Base-by-base conservation (phyloP, 2,888 invertebrate species). In the Drosophila pegasa region DNA sequence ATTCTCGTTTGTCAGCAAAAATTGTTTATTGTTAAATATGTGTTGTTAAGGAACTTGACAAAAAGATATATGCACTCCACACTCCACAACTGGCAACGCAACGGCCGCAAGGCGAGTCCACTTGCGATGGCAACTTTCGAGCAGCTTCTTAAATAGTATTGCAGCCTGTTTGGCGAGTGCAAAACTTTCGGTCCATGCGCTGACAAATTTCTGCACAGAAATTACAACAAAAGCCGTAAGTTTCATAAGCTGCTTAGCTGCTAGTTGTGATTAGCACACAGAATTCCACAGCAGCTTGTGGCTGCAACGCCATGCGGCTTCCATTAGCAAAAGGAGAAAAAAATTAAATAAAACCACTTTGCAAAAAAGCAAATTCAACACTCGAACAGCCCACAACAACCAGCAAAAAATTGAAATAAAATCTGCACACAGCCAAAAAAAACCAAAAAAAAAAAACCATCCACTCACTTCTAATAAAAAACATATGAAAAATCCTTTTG, bases 221-320 rank as follows among this genome's bases (percentile, higher is more conserved):
- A 83, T 75, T 82, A 72, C 77, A 73, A 55, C 56, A 75, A 84
- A 75, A 84, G 74, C 69, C 66, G 22, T 80, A 89, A 86, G 89
- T 87, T 89, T 68, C 63, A 52, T 86, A 86, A 86, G 85, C 85
- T 72, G 85, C 85, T 86, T 86, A 87, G 71, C 88, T 87, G 71
- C 83, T 82, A 85, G 80, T 85, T 85, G 88, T 88, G 85, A 85
- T 85, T 85, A 85, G 85, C 89, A 78, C 86, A 85, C 71, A 77
- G 75, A 75, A 72, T 82, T 69, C 71, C 72, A 65, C 67, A 68
- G 55, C 65, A 72, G 75, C 61, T 76, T 66, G 72, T 66, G 74
- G 69, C 69, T 77, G 63, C 75, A 66, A 52, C 65, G 66, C 62
- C 62, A 43, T 48, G 70, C 62, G 78, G 78, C 73, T 64, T 84